Evolutionary conservation across 2,888 invertebrate species (phyloP).

Genomic region (Loripinus fragilis): DNA sequence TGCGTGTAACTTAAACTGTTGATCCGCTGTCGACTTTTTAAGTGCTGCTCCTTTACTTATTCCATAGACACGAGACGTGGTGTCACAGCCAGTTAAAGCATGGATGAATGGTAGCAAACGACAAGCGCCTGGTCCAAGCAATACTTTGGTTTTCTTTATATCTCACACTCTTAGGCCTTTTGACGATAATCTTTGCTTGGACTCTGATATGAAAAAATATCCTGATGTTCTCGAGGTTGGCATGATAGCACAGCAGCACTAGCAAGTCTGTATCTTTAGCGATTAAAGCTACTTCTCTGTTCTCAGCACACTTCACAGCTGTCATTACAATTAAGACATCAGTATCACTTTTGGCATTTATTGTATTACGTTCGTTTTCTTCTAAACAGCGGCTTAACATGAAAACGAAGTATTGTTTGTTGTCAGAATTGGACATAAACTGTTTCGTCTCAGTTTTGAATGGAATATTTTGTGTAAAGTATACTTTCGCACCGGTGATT

Average conservation of each 20-base stretch:
- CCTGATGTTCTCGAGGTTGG: not conserved
- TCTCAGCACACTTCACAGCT: slow-evolving; percentile 12
- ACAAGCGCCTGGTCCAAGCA: slow-evolving; percentile 36
- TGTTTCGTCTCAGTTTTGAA: slow-evolving; percentile 47
- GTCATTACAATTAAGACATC: slow-evolving; percentile 64
- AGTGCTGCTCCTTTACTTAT: slow-evolving; percentile 1
- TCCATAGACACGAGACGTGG: slow-evolving; percentile 37
- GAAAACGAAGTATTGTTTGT: slow-evolving; percentile 66
- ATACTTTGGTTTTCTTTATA: slow-evolving; percentile 29
- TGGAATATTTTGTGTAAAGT: slow-evolving; percentile 45
- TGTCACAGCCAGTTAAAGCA: slow-evolving; percentile 56
- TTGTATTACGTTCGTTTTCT: slow-evolving; percentile 26
- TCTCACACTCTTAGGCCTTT: slow-evolving; percentile 39
- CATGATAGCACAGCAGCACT: not conserved
- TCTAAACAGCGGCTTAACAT: slow-evolving; percentile 41
- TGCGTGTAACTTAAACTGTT: not conserved
- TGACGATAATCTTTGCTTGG: not conserved
- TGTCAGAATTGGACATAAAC: slow-evolving; percentile 57
- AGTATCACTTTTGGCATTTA: slow-evolving; percentile 64
- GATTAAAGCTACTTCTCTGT: not conserved
- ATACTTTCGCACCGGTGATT: slow-evolving; percentile 32
- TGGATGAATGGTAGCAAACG: slow-evolving; percentile 33
- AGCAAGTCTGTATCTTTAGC: slow-evolving; percentile 17
- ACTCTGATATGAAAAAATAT: slow-evolving; percentile 46
- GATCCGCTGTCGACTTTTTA: slow-evolving; percentile 11